Evolutionary conservation across 35 echinoderm and acorn worm species (phyloP).

Genomic region (Diadema setosum): DNA sequence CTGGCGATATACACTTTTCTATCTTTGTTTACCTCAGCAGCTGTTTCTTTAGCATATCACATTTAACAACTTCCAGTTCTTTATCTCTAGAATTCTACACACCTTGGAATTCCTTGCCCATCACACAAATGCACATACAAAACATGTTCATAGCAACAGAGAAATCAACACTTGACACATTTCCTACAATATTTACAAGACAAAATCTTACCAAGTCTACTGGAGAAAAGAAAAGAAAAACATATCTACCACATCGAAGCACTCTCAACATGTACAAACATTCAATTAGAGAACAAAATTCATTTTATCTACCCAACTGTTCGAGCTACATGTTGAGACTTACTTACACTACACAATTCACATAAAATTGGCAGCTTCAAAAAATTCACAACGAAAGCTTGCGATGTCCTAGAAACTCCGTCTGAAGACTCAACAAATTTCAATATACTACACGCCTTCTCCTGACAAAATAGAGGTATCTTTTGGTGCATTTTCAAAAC

Average conservation of each 20-base stretch:
- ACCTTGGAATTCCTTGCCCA: no score
- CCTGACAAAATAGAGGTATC: not conserved
- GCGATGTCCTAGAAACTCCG: not conserved
- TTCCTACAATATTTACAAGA: conserved; percentile 12
- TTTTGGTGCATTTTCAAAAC: not conserved
- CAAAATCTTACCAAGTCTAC: not conserved
- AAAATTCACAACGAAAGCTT: not conserved
- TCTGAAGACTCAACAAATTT: not conserved
- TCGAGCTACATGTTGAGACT: not conserved
- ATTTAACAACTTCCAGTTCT: no score
- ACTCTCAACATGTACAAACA: conserved; percentile 1
- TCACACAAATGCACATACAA: no score
- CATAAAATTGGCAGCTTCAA: conserved; percentile 9
- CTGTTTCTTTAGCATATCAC: no score
- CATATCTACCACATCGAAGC: not conserved
- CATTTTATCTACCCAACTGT: not conserved
- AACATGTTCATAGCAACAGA: no score
- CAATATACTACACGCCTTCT: not conserved
- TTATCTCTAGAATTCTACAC: no score
- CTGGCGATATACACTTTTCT: no score
- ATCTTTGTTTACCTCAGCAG: no score
- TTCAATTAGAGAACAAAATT: not conserved
- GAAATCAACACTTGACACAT: no score
- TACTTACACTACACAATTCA: conserved; percentile 21
- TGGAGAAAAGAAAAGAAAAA: not conserved